Evolutionary conservation across 2,888 invertebrate genomes (phyloP), one percentile per base, ranked within the genome.

Genomic region (Ceramica pisi): DNA sequence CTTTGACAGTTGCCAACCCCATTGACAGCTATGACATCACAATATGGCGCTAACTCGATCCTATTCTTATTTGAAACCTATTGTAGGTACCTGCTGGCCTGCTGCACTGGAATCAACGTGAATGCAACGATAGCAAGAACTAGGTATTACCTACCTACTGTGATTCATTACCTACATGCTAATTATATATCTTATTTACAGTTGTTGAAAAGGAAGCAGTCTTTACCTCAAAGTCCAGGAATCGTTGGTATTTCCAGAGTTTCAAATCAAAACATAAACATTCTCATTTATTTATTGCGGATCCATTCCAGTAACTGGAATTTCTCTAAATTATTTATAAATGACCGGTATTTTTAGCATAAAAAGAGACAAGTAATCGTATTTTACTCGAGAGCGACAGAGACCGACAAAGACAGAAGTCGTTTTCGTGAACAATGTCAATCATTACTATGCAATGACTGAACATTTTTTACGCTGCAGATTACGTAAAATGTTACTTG

Each of bases 321-420:
- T 51, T 57, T 35, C 41, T 75, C 21, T 19, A 62, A 68, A 59
- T 74, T 75, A 63, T 75, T 75, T 75, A 63, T 60, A 63, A 63
- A 75, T 75, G 48, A 31, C 70, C 70, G 51, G 51, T 71, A 78
- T 71, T 82, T 80, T 71, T 77, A 78, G 69, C 53, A 16, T 66
- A 51, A 59, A 80, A 62, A 44, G 59, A 51, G 66, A 78, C 8
- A 2, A 31, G 10, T 9, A 12, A 51, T 19, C 0, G 2, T 5
- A 14, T 26, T 67, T 38, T 23, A 0, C 0, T 0, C 23, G 21
- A n/a, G 71, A 67, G 21, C 31, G 53, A 81, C 46, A 46, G 61
- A 75, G 71, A 75, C 1, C 19, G 56, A 1, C 35, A 48, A 14
- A 65, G 5, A 50, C 14, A 35, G 31, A 10, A 35, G 31, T 75